Conservation (phyloP, 2,113 vertebrate species). For the Sula dactylatra region DNA sequence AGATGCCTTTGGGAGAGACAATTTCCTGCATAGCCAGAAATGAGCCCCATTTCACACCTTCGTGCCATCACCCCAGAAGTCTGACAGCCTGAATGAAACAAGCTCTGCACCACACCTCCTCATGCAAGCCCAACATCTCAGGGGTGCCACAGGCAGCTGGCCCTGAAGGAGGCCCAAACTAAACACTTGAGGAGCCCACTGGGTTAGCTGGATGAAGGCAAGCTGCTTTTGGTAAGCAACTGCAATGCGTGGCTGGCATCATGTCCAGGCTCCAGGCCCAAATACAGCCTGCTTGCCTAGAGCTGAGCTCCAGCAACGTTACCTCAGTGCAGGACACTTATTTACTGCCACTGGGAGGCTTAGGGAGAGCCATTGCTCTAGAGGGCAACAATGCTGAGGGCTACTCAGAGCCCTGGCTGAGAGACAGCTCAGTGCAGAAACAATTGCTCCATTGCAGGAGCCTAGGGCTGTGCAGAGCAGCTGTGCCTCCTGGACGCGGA, state of each 20-base stretch:
- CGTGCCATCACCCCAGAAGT: background rate
- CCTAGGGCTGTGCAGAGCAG: background rate
- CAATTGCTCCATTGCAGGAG: background rate
- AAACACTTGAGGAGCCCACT: background rate
- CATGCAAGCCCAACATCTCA: background rate
- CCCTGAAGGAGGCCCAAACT: background rate
- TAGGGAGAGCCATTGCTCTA: background rate
- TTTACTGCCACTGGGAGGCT: background rate
- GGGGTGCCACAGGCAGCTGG: background rate
- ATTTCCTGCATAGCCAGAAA: background rate
- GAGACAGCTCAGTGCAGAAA: background rate
- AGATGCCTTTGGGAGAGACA: background rate
- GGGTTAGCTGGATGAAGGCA: background rate
- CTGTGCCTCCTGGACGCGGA: background rate
- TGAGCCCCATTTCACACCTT: background rate
- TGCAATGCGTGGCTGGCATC: accelerated
- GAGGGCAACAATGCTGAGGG: background rate
- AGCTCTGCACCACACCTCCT: background rate
- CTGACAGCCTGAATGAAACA: background rate
- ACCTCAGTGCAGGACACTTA: background rate
- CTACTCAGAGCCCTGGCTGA: background rate
- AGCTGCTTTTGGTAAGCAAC: background rate
- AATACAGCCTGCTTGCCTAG: background rate
- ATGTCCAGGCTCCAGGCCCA: background rate
- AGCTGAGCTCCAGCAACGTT: background rate